Evolutionary conservation across 53 echinoderm and acorn worm genomes (phyloP).

Genomic region (Stichopus horrens): DNA sequence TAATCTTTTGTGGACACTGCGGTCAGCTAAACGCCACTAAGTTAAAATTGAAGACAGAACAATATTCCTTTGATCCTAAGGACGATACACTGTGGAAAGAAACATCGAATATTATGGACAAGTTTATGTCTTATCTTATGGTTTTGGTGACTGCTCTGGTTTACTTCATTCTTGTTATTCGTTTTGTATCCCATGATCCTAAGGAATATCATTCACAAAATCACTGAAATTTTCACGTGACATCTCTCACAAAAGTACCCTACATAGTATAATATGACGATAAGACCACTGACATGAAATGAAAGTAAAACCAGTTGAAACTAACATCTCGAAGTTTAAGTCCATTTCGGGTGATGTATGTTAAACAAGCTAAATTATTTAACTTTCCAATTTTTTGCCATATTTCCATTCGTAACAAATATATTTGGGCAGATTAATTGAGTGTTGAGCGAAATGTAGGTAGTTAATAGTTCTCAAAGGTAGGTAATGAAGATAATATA

Average conservation of each 20-base stretch:
- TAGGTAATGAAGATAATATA: too few species aligned
- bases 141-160: conserved; percentile 7
- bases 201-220: conserved; percentile 1
- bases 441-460: too few species aligned
- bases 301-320: too few species aligned
- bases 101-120: conserved; percentile 9
- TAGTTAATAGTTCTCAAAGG: too few species aligned
- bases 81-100: conserved; percentile 36
- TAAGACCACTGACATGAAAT: too few species aligned
- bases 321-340: too few species aligned
- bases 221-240: neutral
- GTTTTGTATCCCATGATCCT: conserved; percentile 6
- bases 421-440: too few species aligned
- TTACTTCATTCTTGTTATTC: conserved; percentile 2
- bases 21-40: conserved; percentile 33
- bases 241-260: neutral
- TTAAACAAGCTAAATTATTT: too few species aligned
- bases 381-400: too few species aligned
- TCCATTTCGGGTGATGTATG: too few species aligned
- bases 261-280: too few species aligned
- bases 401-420: too few species aligned
- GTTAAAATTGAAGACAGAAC: neutral
- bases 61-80: conserved; percentile 15
- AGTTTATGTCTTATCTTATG: conserved; percentile 38
- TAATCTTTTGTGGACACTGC: conserved; percentile 33